A percentile compares a stretch with the other conserved stretches of the same genome.
Conservation (phyloP, 2,113 vertebrate genomes). For the Neotoma lepida region DNA sequence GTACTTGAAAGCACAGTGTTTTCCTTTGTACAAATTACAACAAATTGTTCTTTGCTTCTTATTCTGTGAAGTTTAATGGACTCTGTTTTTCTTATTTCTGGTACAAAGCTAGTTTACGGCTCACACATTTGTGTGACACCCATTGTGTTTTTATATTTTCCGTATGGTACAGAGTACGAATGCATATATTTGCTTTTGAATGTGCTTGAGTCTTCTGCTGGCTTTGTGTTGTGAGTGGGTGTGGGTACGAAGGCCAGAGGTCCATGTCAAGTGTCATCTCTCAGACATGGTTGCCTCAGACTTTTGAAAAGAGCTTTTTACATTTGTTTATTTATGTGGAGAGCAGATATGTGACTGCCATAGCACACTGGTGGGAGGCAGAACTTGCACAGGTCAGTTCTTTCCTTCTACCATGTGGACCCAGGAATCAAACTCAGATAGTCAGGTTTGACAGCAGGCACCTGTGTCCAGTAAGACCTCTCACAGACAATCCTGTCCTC, state of each 20-base stretch:
- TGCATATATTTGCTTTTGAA: neutral
- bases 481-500: neutral
- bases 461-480: neutral
- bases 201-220: neutral
- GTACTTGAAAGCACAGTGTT: neutral
- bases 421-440: neutral
- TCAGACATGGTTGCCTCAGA: neutral
- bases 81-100: constrained; percentile 44
- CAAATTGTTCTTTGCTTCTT: constrained; percentile 22
- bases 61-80: neutral
- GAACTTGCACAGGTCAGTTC: neutral
- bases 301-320: neutral
- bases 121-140: neutral
- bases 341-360: neutral
- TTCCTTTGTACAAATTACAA: constrained; percentile 49
- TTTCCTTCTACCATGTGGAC: neutral
- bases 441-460: neutral
- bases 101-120: neutral
- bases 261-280: neutral
- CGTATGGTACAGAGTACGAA: neutral
- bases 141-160: neutral
- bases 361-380: neutral
- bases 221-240: neutral
- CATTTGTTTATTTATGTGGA: neutral
- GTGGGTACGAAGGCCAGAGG: neutral